Percentiles rank a stretch among this genome's conserved stretches.
Conservation (phyloP, 64 coral and sea anemone species). For the Montipora efflorescens region DNA sequence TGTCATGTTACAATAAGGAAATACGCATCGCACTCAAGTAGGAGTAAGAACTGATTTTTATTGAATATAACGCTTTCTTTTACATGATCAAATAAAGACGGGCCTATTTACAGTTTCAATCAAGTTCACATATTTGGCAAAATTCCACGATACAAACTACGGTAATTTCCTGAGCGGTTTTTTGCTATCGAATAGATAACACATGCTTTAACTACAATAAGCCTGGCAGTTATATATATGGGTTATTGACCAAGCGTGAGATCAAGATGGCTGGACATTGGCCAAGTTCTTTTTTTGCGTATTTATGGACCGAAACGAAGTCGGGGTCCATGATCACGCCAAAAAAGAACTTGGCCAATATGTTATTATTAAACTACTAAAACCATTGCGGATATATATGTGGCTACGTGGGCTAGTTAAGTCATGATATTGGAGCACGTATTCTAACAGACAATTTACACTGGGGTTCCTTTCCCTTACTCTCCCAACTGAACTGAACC, state of each 20-base stretch:
- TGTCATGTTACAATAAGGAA: not conserved
- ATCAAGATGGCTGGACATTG: too few relatives aligned
- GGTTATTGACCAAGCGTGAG: too few relatives aligned
- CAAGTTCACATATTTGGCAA: conserved; percentile 10
- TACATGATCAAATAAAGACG: conserved; percentile 13
- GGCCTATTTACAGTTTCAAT: not conserved
- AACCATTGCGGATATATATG: not conserved
- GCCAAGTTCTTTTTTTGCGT: too few relatives aligned
- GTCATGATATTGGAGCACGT: not conserved
- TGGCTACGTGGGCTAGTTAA: too few relatives aligned
- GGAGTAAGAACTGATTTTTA: conserved; percentile 47
- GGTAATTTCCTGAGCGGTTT: conserved; percentile 12
- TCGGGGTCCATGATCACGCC: too few relatives aligned
- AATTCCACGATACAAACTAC: not conserved
- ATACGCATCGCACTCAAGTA: conserved; percentile 18
- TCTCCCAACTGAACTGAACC: too few relatives aligned
- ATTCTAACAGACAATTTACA: too few relatives aligned
- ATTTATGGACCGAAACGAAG: too few relatives aligned
- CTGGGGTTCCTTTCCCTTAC: too few relatives aligned
- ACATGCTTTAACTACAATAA: not conserved
- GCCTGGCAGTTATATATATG: too few relatives aligned
- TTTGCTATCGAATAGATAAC: not conserved
- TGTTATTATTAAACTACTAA: not conserved
- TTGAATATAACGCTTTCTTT: conserved; percentile 4
- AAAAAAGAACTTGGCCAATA: too few relatives aligned